Evolutionary conservation across 2,888 invertebrate genomes (phyloP), one percentile per base, ranked within the genome.

Genomic region (Pseudeuparius sepicola): DNA sequence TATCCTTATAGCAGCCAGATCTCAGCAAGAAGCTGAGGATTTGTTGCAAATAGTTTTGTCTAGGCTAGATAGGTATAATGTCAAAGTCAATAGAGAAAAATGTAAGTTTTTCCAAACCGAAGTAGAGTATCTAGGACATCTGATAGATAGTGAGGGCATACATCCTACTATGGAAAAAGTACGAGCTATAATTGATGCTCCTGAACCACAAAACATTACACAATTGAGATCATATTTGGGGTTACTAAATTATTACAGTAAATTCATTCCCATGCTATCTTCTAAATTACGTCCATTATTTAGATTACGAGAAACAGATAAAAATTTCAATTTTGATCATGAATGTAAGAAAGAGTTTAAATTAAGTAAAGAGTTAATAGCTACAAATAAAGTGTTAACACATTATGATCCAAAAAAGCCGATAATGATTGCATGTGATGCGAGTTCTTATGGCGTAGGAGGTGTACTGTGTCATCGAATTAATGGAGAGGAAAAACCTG

Each of bases 401-500:
- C 43, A 47, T 32, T 46, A 38, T 32, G 44, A 45, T 28, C 39
- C 42, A 11, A 33, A 36, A 11, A 39, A 47, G 30, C 32, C 43
- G 18, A 43, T 53, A 24, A 40, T 47, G 39, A 36, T 55, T 10
- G 42, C 47, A 36, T 47, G 49, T 31, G 53, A 53, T 29, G 50
- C 51, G 4, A 47, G 48, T 27, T 37, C 43, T 20, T 46, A 48
- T 31, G 56, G 53, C 5, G 37, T 54, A 26, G 56, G 53, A 2
- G 51, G 46, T 4, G 50, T 54, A 7, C 30, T 55, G 12, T 30
- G 40, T 4, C 55, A 53, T 27, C 29, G 10, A 26, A n/a, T n/a
- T n/a, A n/a, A n/a, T n/a, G n/a, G n/a, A n/a, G n/a, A n/a, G n/a
- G n/a, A n/a, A n/a, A n/a, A n/a, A n/a, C n/a, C n/a, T n/a, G n/a